phyloP scores from a whole-genome alignment of 2,888 invertebrate genomes.

The Ormyrus labotus region DNA sequence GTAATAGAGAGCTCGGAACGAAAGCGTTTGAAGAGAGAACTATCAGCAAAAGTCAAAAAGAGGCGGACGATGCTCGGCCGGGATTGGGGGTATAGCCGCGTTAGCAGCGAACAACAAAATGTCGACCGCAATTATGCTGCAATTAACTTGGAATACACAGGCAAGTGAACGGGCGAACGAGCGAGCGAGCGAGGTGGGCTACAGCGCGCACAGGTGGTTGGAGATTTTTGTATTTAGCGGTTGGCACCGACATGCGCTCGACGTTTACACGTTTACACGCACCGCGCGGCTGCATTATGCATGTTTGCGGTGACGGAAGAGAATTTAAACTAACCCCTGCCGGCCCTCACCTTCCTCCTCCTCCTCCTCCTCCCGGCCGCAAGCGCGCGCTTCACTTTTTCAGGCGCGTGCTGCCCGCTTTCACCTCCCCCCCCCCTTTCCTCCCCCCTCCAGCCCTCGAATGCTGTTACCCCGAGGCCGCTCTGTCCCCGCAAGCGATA shows the following conservation, averaged over 20 bases:
- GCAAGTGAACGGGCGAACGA: constrained; percentile 4
- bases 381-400: constrained; percentile 30
- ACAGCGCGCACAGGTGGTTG: constrained; percentile 73
- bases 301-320: constrained; percentile 75
- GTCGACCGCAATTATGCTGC: constrained; percentile 75
- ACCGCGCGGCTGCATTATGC: constrained; percentile 74
- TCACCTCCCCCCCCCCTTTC: neutral
- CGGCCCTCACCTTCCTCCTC: constrained; percentile 44
- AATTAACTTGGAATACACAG: constrained; percentile 72
- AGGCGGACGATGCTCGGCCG: constrained; percentile 13
- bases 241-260: constrained; percentile 67
- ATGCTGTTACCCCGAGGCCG: constrained; percentile 52
- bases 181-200: neutral
- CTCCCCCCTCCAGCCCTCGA: constrained; percentile 5
- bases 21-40: constrained; percentile 15
- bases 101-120: constrained; percentile 70
- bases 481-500: constrained; percentile 41
- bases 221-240: constrained; percentile 75
- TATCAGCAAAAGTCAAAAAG: constrained; percentile 50
- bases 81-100: constrained; percentile 5
- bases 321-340: constrained; percentile 72
- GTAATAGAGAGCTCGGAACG: neutral
- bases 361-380: constrained; percentile 7
- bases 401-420: constrained; percentile 44
- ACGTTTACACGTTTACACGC: constrained; percentile 71